Percentiles rank a stretch among this genome's conserved stretches.
Evolutionary conservation across 2,797 vertebrate genomes (phyloP).

Genomic region (Phrynocephalus guinanensis): DNA sequence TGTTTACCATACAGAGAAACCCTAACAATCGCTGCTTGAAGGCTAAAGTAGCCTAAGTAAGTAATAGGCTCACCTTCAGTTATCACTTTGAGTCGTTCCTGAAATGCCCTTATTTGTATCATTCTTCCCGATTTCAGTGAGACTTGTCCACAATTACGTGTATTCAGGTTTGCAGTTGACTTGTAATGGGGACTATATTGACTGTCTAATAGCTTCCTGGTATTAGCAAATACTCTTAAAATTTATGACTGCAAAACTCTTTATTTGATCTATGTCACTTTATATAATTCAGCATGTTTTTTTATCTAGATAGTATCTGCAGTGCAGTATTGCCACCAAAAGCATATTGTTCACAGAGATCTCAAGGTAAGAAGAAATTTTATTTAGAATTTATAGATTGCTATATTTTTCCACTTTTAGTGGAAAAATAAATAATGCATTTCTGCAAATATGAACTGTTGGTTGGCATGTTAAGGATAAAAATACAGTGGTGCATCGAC

Average conservation of each 20-base stretch:
- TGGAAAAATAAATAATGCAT: background rate
- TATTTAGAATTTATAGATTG: background rate
- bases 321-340: constrained; percentile 99
- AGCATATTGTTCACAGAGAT: constrained; percentile 97
- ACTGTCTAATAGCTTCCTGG: constrained; percentile 5
- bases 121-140: constrained; percentile 32
- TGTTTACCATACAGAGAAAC: constrained; percentile 64
- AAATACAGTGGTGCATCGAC: background rate
- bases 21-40: constrained; percentile 62
- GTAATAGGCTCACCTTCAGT: constrained; percentile 44
- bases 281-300: constrained; percentile 66
- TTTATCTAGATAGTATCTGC: constrained; percentile 92
- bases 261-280: constrained; percentile 49
- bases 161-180: constrained; percentile 6
- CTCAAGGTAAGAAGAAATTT: constrained; percentile 88
- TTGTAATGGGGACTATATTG: constrained; percentile 13
- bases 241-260: constrained; percentile 14
- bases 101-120: constrained; percentile 28
- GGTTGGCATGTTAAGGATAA: background rate
- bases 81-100: constrained; percentile 39
- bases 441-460: background rate
- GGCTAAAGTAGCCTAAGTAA: constrained; percentile 57
- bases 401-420: background rate
- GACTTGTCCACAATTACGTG: constrained; percentile 19
- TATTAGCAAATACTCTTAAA: constrained; percentile 35